Evolutionary conservation across 1,140 invertebrate species (phyloP), one percentile per base, ranked within the genome.

Genomic region (Drosophila pallidifrons): DNA sequence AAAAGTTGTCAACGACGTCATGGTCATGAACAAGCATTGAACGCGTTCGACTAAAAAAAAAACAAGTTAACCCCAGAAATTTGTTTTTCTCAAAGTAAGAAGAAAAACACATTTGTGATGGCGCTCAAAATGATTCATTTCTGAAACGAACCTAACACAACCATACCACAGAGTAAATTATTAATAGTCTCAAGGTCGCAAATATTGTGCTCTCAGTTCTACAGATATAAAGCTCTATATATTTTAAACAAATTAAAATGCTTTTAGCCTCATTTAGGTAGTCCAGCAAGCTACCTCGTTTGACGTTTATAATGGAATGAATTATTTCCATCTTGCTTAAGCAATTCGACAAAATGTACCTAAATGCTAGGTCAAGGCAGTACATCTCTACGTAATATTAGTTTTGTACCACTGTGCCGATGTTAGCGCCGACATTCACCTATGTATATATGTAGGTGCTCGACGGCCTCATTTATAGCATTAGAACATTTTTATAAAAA

Each of bases 91-190:
- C 79, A 87, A 87, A 87, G 82, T 88, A 49, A 77, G 55, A 52
- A 57, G 59, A 46, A 43, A 64, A 79, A 79, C 73, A 32, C 52
- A 60, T 49, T 20, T 51, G 38, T 58, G 63, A n/a, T 51, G 6
- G 63, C 47, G 73, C 65, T 83, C 60, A 89, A 87, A 80, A 75
- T 89, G 77, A 88, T 83, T 88, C 77, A 83, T 88, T 70, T 82
- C 45, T 63, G 66, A 67, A 71, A 63, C 43, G 43, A 67, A 20
- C 63, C 25, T 47, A 69, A 68, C 43, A 57, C 46, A 77, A 70
- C 5, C 35, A 38, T 10, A 80, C 51, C 51, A 82, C 69, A 63
- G 73, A 66, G 65, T 55, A 13, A 45, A 61, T 83, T 87, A 83
- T 68, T 75, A 88, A 87, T 87, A 87, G 80, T 20, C 47, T 10